Evolutionary conservation across 1,140 invertebrate genomes (phyloP).

Genomic region (Cyclargus thomasi): DNA sequence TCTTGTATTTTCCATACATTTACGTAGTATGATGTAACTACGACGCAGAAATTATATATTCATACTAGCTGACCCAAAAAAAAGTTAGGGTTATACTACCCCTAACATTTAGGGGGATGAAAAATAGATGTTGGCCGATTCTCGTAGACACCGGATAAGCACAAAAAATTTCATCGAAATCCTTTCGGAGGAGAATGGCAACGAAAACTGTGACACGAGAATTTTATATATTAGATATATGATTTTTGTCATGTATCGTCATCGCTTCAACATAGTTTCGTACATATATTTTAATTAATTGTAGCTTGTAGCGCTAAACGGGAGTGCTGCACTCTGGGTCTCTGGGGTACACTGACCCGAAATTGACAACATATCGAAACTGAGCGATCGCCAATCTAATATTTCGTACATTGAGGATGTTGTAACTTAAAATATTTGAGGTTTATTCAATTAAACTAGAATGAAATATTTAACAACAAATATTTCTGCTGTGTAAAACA

Average conservation of each 20-base stretch:
- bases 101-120: too few relatives aligned
- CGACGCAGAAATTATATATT: background rate
- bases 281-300: background rate
- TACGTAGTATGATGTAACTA: background rate
- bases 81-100: too few relatives aligned
- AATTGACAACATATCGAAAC: background rate
- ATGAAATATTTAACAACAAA: background rate
- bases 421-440: background rate
- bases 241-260: background rate
- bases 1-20: background rate
- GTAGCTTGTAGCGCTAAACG: slow-evolving; percentile 4
- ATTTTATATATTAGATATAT: too few relatives aligned
- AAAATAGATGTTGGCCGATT: too few relatives aligned
- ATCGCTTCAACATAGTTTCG: background rate
- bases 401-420: background rate
- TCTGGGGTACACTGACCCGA: background rate
- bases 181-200: too few relatives aligned
- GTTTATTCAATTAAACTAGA: background rate
- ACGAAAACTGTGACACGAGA: too few relatives aligned
- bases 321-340: background rate
- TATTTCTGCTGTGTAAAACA: background rate
- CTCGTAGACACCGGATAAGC: too few relatives aligned
- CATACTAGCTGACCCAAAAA: too few relatives aligned
- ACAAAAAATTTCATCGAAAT: too few relatives aligned
- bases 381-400: background rate